Evolutionary conservation across 2,888 invertebrate genomes (phyloP).

Genomic region (Panzeria rudis): DNA sequence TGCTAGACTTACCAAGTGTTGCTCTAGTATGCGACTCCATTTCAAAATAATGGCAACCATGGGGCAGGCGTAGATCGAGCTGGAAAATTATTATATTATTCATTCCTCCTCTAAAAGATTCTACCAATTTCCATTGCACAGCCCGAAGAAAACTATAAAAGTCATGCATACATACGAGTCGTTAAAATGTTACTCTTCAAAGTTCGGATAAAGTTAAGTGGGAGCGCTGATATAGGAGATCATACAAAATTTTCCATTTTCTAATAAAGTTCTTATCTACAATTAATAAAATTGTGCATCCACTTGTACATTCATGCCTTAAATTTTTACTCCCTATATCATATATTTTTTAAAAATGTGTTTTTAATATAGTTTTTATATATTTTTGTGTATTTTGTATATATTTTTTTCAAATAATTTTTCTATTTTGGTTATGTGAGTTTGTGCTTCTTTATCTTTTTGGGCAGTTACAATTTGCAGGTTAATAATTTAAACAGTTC

Average conservation of each 20-base stretch:
- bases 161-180: too few species aligned
- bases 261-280: neutral
- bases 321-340: constrained; percentile 33
- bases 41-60: too few species aligned
- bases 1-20: too few species aligned
- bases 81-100: too few species aligned
- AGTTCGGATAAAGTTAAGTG: too few species aligned
- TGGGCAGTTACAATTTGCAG: constrained; percentile 58
- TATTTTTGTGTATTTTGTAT: neutral
- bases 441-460: constrained; percentile 52
- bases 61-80: too few species aligned
- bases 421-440: constrained; percentile 37
- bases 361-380: constrained; percentile 46
- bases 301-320: constrained; percentile 5
- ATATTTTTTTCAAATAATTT: constrained; percentile 37
- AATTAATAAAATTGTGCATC: constrained; percentile 22
- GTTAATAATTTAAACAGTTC: constrained; percentile 37
- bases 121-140: too few species aligned
- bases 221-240: too few species aligned
- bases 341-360: constrained; percentile 54
- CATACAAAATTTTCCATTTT: neutral
- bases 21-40: too few species aligned
- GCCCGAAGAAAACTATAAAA: too few species aligned
- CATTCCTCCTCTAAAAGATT: too few species aligned
- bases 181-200: too few species aligned